These are phyloP conservation scores for Syndactyla subalaris DNA, from an alignment of 2,797 vertebrate genomes.

Conservation along the genomic window DNA sequence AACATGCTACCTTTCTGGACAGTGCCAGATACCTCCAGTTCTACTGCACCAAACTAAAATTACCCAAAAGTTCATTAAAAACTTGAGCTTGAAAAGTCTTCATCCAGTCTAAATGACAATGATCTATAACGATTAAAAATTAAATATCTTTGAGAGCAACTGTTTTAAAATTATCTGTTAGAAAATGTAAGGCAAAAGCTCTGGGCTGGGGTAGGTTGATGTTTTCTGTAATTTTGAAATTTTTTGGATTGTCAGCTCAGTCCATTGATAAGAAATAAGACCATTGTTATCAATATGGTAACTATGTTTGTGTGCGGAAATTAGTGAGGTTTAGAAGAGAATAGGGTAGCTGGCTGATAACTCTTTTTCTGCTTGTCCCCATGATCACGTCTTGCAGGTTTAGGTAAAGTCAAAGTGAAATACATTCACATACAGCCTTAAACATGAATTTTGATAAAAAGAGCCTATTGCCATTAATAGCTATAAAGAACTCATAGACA, in stretches of 20 bases:
- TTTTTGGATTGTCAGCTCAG: neutral
- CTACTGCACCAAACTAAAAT: neutral
- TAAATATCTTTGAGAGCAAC: neutral
- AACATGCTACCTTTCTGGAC: neutral
- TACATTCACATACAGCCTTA: neutral
- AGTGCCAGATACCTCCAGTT: neutral
- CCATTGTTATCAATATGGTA: neutral
- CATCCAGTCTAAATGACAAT: neutral
- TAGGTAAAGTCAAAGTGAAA: neutral
- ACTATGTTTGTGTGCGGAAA: neutral
- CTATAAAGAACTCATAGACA: neutral
- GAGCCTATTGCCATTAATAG: neutral
- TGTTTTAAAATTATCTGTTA: neutral
- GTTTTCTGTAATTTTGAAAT: neutral
- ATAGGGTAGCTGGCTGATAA: neutral
- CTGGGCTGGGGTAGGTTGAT: neutral
- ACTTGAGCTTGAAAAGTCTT: neutral
- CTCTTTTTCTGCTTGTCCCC: neutral
- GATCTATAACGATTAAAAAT: neutral
- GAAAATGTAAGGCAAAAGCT: neutral
- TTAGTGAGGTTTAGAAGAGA: neutral
- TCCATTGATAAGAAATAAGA: neutral
- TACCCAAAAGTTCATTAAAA: neutral
- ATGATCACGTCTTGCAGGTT: neutral
- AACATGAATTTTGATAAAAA: neutral